Base-by-base conservation (phyloP, 2,113 vertebrate genomes). In the Neogale vison region DNA sequence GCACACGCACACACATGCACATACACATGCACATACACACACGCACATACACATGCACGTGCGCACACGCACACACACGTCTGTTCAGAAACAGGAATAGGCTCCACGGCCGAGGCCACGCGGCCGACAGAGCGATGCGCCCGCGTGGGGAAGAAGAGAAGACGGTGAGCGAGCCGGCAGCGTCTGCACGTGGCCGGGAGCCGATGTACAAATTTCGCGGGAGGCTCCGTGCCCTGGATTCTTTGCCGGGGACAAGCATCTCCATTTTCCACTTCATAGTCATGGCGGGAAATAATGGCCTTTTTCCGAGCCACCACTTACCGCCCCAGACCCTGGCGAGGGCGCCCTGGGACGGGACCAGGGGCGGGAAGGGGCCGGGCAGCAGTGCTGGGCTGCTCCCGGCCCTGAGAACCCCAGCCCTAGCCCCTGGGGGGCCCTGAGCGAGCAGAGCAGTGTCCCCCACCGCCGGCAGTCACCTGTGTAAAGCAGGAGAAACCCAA, bases 231-330 rank as follows among this genome's bases (percentile, higher is more conserved):
- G 50, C 69, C 26, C 95, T 65, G 59, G 83, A 96, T 76, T 96
- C 92, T 97, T 94, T 72, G 52, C 93, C 0, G 57, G 47, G 88
- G 82, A 57, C 47, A 9, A 3, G 45, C 83, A 39, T 57, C 97
- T 90, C 90, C 95, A 80, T 96, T 96, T 93, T 95, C 87, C 79
- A 34, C 79, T 96, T 97, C 84, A 97, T 90, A 76, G 84, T 83
- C 94, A 96, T 97, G 94, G 94, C 3, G 69, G 90, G 92, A 97
- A 97, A 97, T 90, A 97, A 97, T 88, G 69, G 74, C 69, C 96
- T 92, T 95, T 95, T 83, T 88, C 93, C 8, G 77, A 97, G 87
- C 80, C 6, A 11, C 80, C 67, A 90, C 80, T 92, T 96, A 95
- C 63, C 92, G 69, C 79, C n/a, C 74, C 86, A 52, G 76, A 76